Percentiles rank a stretch among this genome's conserved stretches.
phyloP scores from a whole-genome alignment of 2,888 invertebrate genomes.

The Rhamphomyia laevipes region DNA sequence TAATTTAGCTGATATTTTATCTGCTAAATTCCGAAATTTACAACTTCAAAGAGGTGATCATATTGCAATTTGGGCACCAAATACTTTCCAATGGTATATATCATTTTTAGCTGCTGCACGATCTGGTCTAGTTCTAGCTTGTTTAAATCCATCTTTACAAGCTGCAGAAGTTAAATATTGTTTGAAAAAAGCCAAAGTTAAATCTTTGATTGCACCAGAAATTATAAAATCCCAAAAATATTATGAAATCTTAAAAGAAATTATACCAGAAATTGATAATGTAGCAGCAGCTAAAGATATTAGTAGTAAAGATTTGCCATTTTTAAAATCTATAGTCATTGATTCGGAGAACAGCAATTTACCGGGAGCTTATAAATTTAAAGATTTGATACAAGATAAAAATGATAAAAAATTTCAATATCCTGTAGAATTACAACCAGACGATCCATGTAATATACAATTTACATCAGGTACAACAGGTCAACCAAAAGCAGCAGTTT shows the following conservation, averaged over 20 bases:
- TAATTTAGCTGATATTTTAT: constrained; percentile 48
- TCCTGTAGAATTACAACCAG: constrained; percentile 44
- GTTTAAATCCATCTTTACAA: constrained; percentile 65
- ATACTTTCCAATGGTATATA: constrained; percentile 63
- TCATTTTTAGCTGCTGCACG: constrained; percentile 58
- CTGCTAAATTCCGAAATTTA: constrained; percentile 55
- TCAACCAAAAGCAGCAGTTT: constrained; percentile 59
- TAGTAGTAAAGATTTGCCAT: constrained; percentile 37
- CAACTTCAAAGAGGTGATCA: constrained; percentile 62
- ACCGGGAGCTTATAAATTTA: constrained; percentile 39
- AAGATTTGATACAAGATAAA: constrained; percentile 33
- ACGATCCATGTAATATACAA: constrained; percentile 61
- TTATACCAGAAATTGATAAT: constrained; percentile 45
- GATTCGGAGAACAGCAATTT: constrained; percentile 37
- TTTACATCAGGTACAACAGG: constrained; percentile 78
- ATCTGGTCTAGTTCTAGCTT: constrained; percentile 60
- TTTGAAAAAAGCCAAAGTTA: constrained; percentile 56
- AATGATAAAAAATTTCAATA: constrained; percentile 17
- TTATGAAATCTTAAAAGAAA: constrained; percentile 47
- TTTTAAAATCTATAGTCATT: constrained; percentile 46
- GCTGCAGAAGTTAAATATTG: constrained; percentile 57
- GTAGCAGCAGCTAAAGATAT: constrained; percentile 38
- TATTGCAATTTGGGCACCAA: constrained; percentile 71
- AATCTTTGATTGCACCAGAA: constrained; percentile 52
- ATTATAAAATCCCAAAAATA: constrained; percentile 53